Evolutionary conservation across 2,888 invertebrate species (phyloP), one percentile per base, ranked within the genome.

Genomic region (Apamea anceps): DNA sequence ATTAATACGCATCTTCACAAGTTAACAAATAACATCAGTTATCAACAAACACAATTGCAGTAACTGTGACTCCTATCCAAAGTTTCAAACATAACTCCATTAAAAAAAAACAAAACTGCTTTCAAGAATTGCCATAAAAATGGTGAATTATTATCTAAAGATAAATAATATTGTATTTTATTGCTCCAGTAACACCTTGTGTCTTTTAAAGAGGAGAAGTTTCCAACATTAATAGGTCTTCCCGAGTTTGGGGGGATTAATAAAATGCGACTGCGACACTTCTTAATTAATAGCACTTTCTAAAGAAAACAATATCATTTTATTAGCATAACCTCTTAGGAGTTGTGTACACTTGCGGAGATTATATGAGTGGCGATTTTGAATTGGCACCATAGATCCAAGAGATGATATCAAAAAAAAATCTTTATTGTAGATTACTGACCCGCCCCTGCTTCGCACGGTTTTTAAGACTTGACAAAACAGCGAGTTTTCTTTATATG

Each of bases 251-350:
- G 92, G 82, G 89, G 95, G 96, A 96, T 96, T 96, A 96, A 96
- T 96, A 95, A 95, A 96, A 96, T 95, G 94, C 90, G 90, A 89
- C 94, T 95, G 96, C 95, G 96, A 93, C 94, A 94, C 93, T 95
- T 94, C 96, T 94, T 96, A 97, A 96, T 97, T 96, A 96, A 97
- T 96, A 95, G 96, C 94, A 96, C 94, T 96, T 97, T 94, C 92
- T 94, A 94, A 97, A 96, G 96, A 96, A 96, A 96, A 97, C 96
- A 96, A 96, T 97, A 96, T 96, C 95, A 96, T 96, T 96, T 96
- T 96, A 96, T 96, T 96, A 95, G 95, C 96, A 96, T 96, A 95
- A 93, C 93, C 90, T 92, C 81, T 91, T 90, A 89, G 75, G 89
- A 79, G 71, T 85, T 54, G 51, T 91, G 79, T 85, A 91, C 90